Conservation (phyloP, 2,888 invertebrate genomes). For the Argyresthia albistria region DNA sequence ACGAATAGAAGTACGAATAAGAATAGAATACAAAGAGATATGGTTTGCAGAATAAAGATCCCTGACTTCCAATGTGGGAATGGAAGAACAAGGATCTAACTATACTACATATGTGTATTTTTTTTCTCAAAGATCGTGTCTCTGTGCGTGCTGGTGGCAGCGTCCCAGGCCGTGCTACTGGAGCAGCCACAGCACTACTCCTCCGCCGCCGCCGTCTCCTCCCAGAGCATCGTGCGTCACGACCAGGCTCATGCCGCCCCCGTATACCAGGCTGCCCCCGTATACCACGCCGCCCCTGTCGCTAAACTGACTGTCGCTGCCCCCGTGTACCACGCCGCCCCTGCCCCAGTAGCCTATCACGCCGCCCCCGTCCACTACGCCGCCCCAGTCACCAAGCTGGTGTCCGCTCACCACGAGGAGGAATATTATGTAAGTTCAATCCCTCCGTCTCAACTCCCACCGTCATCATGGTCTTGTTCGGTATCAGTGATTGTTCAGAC, state of each 20-base stretch:
- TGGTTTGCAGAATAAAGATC: too few species aligned
- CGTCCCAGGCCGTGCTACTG: slow-evolving; percentile 44
- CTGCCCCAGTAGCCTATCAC: slow-evolving; percentile 22
- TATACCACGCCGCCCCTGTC: slow-evolving; percentile 19
- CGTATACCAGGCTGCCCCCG: slow-evolving; percentile 13
- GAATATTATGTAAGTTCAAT: slow-evolving; percentile 10
- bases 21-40: too few species aligned
- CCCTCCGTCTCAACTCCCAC: too few species aligned
- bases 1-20: too few species aligned
- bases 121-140: slow-evolving; percentile 31
- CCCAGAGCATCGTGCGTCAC: slow-evolving; percentile 30
- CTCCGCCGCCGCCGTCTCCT: slow-evolving; percentile 7
- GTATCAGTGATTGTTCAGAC: too few species aligned
- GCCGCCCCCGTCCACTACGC: slow-evolving; percentile 28
- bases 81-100: not conserved
- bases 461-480: too few species aligned
- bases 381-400: slow-evolving; percentile 28
- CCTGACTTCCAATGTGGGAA: not conserved
- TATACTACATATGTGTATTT: not conserved
- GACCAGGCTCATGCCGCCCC: slow-evolving; percentile 20
- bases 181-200: slow-evolving; percentile 16
- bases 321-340: slow-evolving; percentile 19
- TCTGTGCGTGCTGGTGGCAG: slow-evolving; percentile 48
- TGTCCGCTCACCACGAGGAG: slow-evolving; percentile 27
- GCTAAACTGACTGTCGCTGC: slow-evolving; percentile 13